Base-by-base conservation (phyloP, 2,888 invertebrate genomes). In the Erebia palarica region DNA sequence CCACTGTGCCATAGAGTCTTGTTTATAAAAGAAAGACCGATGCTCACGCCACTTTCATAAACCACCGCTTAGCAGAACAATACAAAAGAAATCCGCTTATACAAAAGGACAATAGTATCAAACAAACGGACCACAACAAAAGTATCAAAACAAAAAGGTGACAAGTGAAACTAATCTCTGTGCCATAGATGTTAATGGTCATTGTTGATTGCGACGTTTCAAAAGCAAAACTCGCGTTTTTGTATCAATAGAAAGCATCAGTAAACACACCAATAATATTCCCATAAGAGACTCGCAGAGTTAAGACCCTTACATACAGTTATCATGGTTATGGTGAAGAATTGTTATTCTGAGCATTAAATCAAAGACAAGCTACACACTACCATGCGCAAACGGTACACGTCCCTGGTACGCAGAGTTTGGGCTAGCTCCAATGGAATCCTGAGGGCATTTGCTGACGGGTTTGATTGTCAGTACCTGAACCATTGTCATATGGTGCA, bases 201-300 rank as follows among this genome's bases (percentile, higher is more conserved):
- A 72, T 49, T 65, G 71, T 78, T 7, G 42, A 21, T 4, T 63
- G 58, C 14, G 58, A 49, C 55, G 49, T 59, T 53, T 53, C 21
- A 13, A 67, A 71, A 59, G 72, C 74, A 73, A 76, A 73, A 71
- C 75, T 72, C 55, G 74, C 72, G 63, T 75, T 73, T 66, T 67
- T 76, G 74, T 73, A 76, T 75, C 76, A 75, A 76, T 78, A 77
- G 77, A 79, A 80, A 80, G 76, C 76, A 77, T 74, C 73, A 81
- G 82, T 83, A 84, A 82, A 84, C 82, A 84, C 78, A 82, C 77
- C 80, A 79, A 84, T 82, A 85, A 83, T 82, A 87, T 86, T 79
- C 86, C 84, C 86, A 88, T 86, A 86, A 84, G 80, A 82, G 76
- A 78, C 74, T 77, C 78, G 36, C n/a, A 59, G 58, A n/a, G 49